Percentiles rank a stretch among this genome's conserved stretches.
These are phyloP conservation scores for Bombyx mandarina DNA, from an alignment of 1,140 invertebrate genomes.

Conservation along the genomic window DNA sequence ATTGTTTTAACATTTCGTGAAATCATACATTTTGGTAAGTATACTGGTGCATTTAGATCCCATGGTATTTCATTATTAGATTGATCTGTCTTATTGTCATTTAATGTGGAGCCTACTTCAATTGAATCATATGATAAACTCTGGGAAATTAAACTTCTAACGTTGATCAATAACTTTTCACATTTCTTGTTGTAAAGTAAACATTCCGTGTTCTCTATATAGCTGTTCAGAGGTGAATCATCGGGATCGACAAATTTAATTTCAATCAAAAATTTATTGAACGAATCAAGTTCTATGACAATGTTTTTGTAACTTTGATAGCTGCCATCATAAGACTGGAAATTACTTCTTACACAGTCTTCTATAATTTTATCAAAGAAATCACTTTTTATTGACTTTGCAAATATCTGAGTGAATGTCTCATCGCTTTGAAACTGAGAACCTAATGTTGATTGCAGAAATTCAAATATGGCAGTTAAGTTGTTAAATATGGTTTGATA, in stretches of 20 bases:
- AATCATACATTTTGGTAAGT: constrained; percentile 54
- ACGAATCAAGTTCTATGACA: constrained; percentile 52
- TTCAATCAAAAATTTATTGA: constrained; percentile 61
- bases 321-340: constrained; percentile 50
- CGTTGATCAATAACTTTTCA: constrained; percentile 52
- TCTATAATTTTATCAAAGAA: constrained; percentile 59
- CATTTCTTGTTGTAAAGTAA: constrained; percentile 61
- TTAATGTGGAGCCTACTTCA: constrained; percentile 26
- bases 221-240: constrained; percentile 53
- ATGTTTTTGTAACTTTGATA: constrained; percentile 54
- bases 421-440: constrained; percentile 41
- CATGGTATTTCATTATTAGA: constrained; percentile 32
- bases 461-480: constrained; percentile 60
- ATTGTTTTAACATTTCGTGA: constrained; percentile 58
- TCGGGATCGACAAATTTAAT: constrained; percentile 52
- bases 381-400: constrained; percentile 35
- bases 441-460: constrained; percentile 51
- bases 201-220: constrained; percentile 52
- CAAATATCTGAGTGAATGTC: constrained; percentile 50
- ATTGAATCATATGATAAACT: constrained; percentile 48
- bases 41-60: constrained; percentile 48
- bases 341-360: constrained; percentile 48
- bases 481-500: constrained; percentile 60
- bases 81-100: constrained; percentile 34
- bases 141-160: constrained; percentile 40